These are phyloP conservation scores for Acleris sparsana DNA, from an alignment of 2,888 invertebrate species.

Conservation along the genomic window DNA sequence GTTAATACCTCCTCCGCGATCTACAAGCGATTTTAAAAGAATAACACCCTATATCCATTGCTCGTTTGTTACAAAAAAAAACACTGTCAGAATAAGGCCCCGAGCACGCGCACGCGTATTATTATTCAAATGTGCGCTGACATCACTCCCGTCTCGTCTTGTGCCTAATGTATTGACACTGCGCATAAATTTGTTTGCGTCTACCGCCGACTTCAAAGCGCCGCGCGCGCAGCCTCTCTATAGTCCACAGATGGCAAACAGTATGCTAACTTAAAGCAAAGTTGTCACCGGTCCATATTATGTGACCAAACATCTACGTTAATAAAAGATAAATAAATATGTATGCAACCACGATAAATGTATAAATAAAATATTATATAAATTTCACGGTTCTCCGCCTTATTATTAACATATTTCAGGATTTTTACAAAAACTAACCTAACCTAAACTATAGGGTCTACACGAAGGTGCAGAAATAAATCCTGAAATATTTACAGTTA, in stretches of 20 bases:
- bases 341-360: too few relatives aligned
- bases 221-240: constrained; percentile 21
- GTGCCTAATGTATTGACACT: constrained; percentile 69
- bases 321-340: too few relatives aligned
- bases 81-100: constrained; percentile 8
- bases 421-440: too few relatives aligned
- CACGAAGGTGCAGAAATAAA: too few relatives aligned
- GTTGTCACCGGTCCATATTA: too few relatives aligned
- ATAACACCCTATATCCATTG: neutral
- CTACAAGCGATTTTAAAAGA: neutral
- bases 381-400: too few relatives aligned
- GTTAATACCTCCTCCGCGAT: too few relatives aligned
- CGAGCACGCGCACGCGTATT: constrained; percentile 27
- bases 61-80: neutral
- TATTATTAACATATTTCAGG: too few relatives aligned
- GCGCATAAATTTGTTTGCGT: constrained; percentile 67
- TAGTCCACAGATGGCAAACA: neutral
- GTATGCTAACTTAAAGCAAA: neutral
- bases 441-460: too few relatives aligned
- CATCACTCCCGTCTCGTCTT: constrained; percentile 58
- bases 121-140: constrained; percentile 51
- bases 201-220: constrained; percentile 56
- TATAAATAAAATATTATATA: too few relatives aligned
- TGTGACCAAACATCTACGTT: too few relatives aligned
- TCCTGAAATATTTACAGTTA: too few relatives aligned